phyloP scores from a whole-genome alignment of 1,140 invertebrate genomes.

The Thaumatotibia leucotreta region DNA sequence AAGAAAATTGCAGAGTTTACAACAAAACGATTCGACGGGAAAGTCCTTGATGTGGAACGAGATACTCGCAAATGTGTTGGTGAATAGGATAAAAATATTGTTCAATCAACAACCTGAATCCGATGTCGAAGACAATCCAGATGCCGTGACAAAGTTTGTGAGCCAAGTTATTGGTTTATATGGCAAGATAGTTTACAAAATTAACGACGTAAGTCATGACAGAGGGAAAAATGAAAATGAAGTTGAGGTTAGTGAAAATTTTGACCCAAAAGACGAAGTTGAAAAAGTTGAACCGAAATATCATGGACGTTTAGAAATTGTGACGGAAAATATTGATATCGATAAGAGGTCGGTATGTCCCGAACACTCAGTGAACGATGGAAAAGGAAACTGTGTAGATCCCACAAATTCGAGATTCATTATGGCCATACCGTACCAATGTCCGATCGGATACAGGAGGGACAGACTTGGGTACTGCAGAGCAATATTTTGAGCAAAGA shows the following conservation, averaged over 20 bases:
- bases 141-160: conserved; percentile 27
- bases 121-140: conserved; percentile 25
- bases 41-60: conserved; percentile 50
- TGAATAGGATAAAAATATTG: conserved; percentile 45
- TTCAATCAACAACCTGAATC: conserved; percentile 25
- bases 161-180: conserved; percentile 31
- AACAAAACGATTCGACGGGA: conserved; percentile 26
- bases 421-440: conserved; percentile 49
- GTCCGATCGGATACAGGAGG: conserved; percentile 47
- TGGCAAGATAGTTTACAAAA: conserved; percentile 5
- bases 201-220: conserved; percentile 4
- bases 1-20: conserved; percentile 48
- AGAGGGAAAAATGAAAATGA: conserved; percentile 17
- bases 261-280: conserved; percentile 35
- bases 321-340: conserved; percentile 18
- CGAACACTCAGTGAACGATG: conserved; percentile 34
- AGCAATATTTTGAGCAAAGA: conserved; percentile 21
- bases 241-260: conserved; percentile 1
- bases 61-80: conserved; percentile 48
- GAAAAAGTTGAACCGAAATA: conserved; percentile 56
- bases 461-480: conserved; percentile 53
- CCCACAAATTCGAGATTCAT: conserved; percentile 44
- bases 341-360: conserved; percentile 30
- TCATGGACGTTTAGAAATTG: conserved; percentile 38
- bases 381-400: conserved; percentile 40